A percentile compares a stretch with the other conserved stretches of the same genome.
Conservation (phyloP, 1,140 invertebrate genomes). For the Euborellia annulipes region DNA sequence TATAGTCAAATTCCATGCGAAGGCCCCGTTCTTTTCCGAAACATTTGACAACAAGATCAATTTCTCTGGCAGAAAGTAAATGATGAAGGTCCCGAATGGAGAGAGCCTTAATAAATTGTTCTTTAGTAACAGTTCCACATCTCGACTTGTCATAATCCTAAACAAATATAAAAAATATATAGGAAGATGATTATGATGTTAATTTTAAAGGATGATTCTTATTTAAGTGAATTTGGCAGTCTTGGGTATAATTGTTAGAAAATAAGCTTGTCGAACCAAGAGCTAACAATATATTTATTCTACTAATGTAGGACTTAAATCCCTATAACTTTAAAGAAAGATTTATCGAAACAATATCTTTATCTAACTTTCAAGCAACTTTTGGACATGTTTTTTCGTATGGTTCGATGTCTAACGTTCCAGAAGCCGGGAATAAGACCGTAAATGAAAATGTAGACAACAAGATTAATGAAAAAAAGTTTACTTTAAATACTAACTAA, state of each 20-base stretch:
- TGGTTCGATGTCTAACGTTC: too few relatives aligned
- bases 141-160: conserved; percentile 46
- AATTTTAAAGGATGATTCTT: not conserved
- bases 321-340: too few relatives aligned
- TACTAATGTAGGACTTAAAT: not conserved
- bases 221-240: not conserved
- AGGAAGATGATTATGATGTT: conserved; percentile 1
- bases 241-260: too few relatives aligned
- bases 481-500: too few relatives aligned
- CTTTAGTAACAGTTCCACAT: conserved; percentile 41
- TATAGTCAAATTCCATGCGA: conserved; percentile 43
- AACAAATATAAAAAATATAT: conserved; percentile 7
- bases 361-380: too few relatives aligned
- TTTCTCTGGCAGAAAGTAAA: conserved; percentile 38
- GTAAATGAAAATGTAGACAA: too few relatives aligned
- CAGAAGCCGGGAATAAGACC: too few relatives aligned
- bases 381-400: too few relatives aligned
- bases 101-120: conserved; percentile 40
- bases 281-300: not conserved
- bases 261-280: not conserved
- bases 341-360: too few relatives aligned
- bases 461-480: too few relatives aligned
- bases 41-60: conserved; percentile 46
- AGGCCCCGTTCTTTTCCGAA: conserved; percentile 40
- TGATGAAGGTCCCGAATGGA: conserved; percentile 38